These are phyloP conservation scores for Apamea anceps DNA, from an alignment of 2,888 invertebrate species.

Conservation along the genomic window DNA sequence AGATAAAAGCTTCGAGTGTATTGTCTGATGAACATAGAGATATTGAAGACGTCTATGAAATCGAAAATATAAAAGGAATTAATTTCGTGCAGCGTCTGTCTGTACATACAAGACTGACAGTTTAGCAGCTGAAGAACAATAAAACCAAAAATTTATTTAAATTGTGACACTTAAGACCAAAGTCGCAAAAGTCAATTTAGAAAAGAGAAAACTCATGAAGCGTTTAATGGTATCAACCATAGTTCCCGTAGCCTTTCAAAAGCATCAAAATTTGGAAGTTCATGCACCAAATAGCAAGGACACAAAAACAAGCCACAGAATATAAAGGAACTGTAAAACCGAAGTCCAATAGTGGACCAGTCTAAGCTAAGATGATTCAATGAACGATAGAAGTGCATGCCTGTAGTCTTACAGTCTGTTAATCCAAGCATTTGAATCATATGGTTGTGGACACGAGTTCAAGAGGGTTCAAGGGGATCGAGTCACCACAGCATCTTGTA, in stretches of 20 bases:
- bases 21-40: slow-evolving; percentile 14
- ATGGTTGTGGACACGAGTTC: slow-evolving; percentile 41
- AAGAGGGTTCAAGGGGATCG: slow-evolving; percentile 49
- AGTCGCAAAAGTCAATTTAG: background rate
- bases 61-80: background rate
- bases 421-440: slow-evolving; percentile 54
- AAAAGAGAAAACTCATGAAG: background rate
- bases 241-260: background rate
- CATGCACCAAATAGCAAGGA: background rate
- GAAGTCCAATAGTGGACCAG: background rate
- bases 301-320: background rate
- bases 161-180: background rate
- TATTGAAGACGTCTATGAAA: background rate
- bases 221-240: too few species aligned
- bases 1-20: slow-evolving; percentile 20
- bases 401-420: slow-evolving; percentile 1
- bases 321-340: background rate
- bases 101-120: background rate
- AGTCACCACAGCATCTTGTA: slow-evolving; percentile 16
- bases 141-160: background rate
- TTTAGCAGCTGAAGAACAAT: background rate
- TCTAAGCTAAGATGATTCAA: slow-evolving; percentile 1
- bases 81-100: background rate
- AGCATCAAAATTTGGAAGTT: background rate
- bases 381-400: slow-evolving; percentile 14